Conservation (phyloP, 2,113 vertebrate species). For the Prolemur simus region DNA sequence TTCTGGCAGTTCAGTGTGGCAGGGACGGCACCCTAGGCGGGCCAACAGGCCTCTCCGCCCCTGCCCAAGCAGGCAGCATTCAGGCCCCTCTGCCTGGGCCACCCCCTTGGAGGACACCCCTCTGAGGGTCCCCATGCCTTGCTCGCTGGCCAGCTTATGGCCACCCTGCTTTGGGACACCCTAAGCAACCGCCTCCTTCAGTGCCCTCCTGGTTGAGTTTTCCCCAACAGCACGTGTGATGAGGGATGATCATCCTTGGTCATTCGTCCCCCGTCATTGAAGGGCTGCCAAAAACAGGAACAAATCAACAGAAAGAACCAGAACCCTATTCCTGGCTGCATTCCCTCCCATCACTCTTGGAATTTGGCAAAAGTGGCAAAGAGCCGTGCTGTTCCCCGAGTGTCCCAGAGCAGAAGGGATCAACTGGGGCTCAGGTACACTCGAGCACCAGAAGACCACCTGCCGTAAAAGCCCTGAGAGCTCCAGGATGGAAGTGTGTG, state of each 20-base stretch:
- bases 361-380: neutral
- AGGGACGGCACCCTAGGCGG: constrained; percentile 69
- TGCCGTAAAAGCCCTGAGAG: neutral
- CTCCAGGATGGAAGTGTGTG: neutral
- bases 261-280: constrained; percentile 39
- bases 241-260: neutral
- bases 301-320: neutral
- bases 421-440: neutral
- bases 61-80: neutral
- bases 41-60: neutral
- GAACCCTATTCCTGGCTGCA: neutral
- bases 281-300: neutral
- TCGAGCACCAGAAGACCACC: accelerated
- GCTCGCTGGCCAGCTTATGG: neutral
- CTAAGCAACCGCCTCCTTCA: neutral
- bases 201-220: neutral
- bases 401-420: neutral
- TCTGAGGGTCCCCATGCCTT: neutral
- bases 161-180: neutral
- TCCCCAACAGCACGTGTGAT: neutral
- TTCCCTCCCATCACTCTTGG: constrained; percentile 20
- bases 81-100: neutral
- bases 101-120: too few relatives aligned
- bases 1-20: constrained; percentile 70
- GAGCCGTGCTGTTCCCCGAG: neutral